These are phyloP conservation scores for Lampris incognitus DNA, from an alignment of 2,113 vertebrate species.

Conservation along the genomic window DNA sequence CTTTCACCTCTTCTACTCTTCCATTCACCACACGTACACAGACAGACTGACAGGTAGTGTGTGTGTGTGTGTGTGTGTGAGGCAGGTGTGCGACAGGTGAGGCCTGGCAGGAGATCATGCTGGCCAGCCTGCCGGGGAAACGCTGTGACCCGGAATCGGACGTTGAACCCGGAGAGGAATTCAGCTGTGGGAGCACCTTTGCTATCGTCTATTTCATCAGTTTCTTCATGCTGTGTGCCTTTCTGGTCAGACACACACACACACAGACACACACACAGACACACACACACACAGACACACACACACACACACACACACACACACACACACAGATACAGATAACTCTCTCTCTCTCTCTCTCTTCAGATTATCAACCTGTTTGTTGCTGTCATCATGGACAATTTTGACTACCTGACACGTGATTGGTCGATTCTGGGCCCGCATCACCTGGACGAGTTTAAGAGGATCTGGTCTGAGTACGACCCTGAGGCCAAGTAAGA, in stretches of 20 bases:
- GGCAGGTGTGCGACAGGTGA: constrained; percentile 92
- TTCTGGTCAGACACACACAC: constrained; percentile 82
- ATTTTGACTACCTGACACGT: constrained; percentile 94
- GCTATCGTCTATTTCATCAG: constrained; percentile 96
- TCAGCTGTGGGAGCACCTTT: constrained; percentile 92
- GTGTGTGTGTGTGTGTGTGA: constrained; percentile 4
- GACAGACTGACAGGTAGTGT: not conserved
- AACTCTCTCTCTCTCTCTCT: not conserved
- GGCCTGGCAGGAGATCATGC: constrained; percentile 95
- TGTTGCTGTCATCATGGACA: constrained; percentile 97
- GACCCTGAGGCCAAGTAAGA: constrained; percentile 92
- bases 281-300: not conserved
- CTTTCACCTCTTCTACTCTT: no score
- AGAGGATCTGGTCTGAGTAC: constrained; percentile 96
- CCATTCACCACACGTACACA: no score
- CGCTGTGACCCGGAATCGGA: constrained; percentile 92
- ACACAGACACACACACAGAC: not conserved
- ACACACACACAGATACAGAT: not conserved
- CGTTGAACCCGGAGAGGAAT: constrained; percentile 88
- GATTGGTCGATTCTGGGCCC: constrained; percentile 96
- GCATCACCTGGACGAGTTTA: constrained; percentile 95
- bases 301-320: constrained; percentile 6
- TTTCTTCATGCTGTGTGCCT: constrained; percentile 97
- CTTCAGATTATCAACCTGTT: constrained; percentile 94
- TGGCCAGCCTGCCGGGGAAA: constrained; percentile 90